These are phyloP conservation scores for Vicugna pacos DNA, from an alignment of 2,113 vertebrate genomes.

Conservation along the genomic window DNA sequence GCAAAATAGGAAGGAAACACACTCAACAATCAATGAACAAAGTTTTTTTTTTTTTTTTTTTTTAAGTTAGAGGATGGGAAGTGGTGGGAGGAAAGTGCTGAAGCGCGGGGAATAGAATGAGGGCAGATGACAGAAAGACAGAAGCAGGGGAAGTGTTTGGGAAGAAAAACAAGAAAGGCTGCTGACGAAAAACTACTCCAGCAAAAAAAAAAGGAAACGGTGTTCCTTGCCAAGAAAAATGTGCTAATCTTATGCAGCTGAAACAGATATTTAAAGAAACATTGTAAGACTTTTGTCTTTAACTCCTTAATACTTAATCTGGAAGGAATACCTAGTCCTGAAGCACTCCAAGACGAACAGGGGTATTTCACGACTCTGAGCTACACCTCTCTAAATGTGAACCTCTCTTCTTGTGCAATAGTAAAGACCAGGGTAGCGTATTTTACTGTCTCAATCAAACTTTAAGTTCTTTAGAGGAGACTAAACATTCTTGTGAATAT, in stretches of 20 bases:
- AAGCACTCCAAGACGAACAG: not conserved
- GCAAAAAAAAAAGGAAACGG: slow-evolving; percentile 71
- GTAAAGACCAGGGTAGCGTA: not conserved
- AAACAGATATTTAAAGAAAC: slow-evolving; percentile 73
- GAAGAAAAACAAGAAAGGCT: slow-evolving; percentile 72
- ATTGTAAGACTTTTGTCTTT: slow-evolving; percentile 64
- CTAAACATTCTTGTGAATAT: not conserved
- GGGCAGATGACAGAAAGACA: slow-evolving; percentile 59
- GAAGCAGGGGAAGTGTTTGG: slow-evolving; percentile 57
- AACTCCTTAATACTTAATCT: slow-evolving; percentile 67
- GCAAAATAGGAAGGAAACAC: slow-evolving; percentile 69
- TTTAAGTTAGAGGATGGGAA: slow-evolving; percentile 60
- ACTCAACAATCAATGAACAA: slow-evolving; percentile 45
- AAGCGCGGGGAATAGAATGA: not conserved
- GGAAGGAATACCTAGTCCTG: not conserved
- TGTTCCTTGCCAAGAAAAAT: slow-evolving; percentile 78
- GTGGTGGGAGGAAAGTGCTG: slow-evolving; percentile 47
- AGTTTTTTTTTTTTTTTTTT: not conserved
- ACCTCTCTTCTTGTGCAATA: not conserved
- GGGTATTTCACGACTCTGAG: not conserved
- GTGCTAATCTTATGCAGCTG: slow-evolving; percentile 74
- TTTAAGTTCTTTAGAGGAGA: not conserved
- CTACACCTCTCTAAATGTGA: not conserved
- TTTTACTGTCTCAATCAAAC: not conserved
- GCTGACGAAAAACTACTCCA: slow-evolving; percentile 49